These are phyloP conservation scores for Lamprotornis superbus DNA, from an alignment of 2,113 vertebrate species.

Conservation along the genomic window DNA sequence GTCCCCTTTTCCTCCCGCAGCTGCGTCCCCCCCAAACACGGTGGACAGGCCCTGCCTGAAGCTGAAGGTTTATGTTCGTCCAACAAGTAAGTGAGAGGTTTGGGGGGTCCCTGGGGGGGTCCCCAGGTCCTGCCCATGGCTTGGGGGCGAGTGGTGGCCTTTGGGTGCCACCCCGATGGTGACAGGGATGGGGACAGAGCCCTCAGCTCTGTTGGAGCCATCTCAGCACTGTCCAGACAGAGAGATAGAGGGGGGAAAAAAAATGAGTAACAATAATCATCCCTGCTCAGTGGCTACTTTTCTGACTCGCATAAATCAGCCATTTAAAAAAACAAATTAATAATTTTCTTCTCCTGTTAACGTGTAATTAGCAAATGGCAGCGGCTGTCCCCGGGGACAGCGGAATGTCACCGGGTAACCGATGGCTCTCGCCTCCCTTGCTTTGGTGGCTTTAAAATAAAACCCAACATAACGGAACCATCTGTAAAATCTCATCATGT, in stretches of 20 bases:
- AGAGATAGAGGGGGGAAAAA: accelerated
- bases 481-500: conserved; percentile 1
- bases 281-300: conserved; percentile 11
- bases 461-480: background rate
- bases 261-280: background rate
- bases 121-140: accelerated
- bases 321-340: conserved; percentile 69
- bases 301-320: conserved; percentile 35
- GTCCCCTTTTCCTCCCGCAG: conserved; percentile 62
- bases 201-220: background rate
- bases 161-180: accelerated
- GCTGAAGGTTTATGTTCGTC: conserved; percentile 90
- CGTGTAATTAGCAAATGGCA: conserved; percentile 65
- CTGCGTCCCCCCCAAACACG: conserved; percentile 83
- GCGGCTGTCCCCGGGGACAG: conserved; percentile 47
- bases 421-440: background rate
- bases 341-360: conserved; percentile 69
- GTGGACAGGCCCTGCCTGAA: conserved; percentile 89
- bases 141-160: accelerated
- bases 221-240: background rate
- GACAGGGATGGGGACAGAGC: background rate
- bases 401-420: conserved; percentile 22
- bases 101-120: background rate
- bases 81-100: conserved; percentile 78
- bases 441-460: conserved; percentile 21